Evolutionary conservation across 2,888 invertebrate species (phyloP).

Genomic region (Dryobota labecula): DNA sequence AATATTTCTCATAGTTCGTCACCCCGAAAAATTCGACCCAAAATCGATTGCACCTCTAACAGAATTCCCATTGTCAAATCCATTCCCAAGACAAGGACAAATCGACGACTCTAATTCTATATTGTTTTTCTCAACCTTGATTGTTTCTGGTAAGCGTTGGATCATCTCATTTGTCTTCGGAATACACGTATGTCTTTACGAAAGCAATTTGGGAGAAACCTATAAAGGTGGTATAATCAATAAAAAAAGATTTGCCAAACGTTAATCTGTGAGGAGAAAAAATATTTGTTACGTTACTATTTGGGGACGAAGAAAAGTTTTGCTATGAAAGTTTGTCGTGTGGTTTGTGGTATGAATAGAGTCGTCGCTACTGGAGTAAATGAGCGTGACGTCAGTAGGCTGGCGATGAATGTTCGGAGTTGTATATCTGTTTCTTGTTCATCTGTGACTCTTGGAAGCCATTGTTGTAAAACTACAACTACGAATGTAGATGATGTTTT

Average conservation of each 20-base stretch:
- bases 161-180: slow-evolving; percentile 70
- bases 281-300: slow-evolving; percentile 44
- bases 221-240: slow-evolving; percentile 63
- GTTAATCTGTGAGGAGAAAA: slow-evolving; percentile 50
- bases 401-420: not conserved
- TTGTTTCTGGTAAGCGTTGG: slow-evolving; percentile 69
- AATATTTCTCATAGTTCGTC: not conserved
- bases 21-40: slow-evolving; percentile 10
- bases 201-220: slow-evolving; percentile 67
- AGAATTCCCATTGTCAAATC: slow-evolving; percentile 65
- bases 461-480: not conserved
- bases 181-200: slow-evolving; percentile 58
- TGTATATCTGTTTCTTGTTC: slow-evolving; percentile 22
- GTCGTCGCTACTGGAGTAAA: slow-evolving; percentile 32
- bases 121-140: slow-evolving; percentile 72
- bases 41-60: slow-evolving; percentile 38
- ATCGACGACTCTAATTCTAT: slow-evolving; percentile 75
- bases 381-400: slow-evolving; percentile 16
- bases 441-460: not conserved
- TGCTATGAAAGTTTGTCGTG: slow-evolving; percentile 35
- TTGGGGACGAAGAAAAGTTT: slow-evolving; percentile 40
- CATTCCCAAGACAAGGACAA: slow-evolving; percentile 73
- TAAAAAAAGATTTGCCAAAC: slow-evolving; percentile 60
- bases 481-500: not conserved
- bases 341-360: slow-evolving; percentile 21